phyloP scores from a whole-genome alignment of 2,797 vertebrate genomes.

The Bradypus variegatus region DNA sequence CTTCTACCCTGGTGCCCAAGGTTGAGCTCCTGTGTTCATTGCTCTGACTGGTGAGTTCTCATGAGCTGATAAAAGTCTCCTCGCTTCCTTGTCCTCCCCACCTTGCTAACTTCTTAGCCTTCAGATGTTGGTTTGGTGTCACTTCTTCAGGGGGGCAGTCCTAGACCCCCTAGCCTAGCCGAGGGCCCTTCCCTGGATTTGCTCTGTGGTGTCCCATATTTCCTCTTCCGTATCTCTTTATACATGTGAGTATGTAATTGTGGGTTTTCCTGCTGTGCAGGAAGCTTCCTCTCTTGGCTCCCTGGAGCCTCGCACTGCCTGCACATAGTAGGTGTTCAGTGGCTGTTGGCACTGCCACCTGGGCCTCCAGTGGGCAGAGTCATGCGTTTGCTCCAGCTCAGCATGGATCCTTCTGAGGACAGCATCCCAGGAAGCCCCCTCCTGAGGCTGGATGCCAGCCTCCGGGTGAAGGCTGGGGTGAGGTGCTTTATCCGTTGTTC shows the following conservation, averaged over 20 bases:
- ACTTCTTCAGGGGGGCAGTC: background rate
- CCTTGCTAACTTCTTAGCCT: background rate
- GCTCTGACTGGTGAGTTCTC: background rate
- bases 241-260: background rate
- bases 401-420: background rate
- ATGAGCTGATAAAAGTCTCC: background rate
- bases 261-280: background rate
- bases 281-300: background rate
- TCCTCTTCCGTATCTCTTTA: background rate
- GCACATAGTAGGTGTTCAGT: background rate
- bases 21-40: background rate
- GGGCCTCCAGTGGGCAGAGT: background rate
- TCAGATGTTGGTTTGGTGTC: background rate
- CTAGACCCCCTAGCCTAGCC: background rate
- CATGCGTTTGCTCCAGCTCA: background rate
- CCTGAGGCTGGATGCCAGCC: background rate
- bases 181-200: background rate
- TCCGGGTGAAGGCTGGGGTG: background rate
- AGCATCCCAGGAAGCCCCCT: background rate
- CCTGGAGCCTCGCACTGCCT: background rate
- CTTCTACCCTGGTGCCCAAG: background rate
- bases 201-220: background rate
- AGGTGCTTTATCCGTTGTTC: background rate
- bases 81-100: background rate
- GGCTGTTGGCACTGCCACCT: background rate